Evolutionary conservation across 1,140 invertebrate genomes (phyloP), one percentile per base, ranked within the genome.

Genomic region (Trichogramma pretiosum): DNA sequence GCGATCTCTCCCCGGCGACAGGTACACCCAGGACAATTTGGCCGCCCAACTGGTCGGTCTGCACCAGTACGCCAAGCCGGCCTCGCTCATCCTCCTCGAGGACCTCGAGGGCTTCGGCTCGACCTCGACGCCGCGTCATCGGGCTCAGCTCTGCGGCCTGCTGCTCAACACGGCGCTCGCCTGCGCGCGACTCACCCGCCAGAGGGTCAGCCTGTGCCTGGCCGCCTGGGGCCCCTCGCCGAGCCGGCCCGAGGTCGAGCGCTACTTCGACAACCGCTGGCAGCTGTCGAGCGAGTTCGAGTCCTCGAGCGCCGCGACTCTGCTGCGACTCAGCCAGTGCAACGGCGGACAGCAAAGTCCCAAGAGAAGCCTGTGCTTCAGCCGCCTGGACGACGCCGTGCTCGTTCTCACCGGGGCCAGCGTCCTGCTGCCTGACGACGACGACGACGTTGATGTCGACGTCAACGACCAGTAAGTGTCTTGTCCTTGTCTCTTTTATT

Each of bases 31-130:
- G 41, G 59, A 68, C 32, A 41, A 32, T 5, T 38, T 70, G 0
- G 50, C 57, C 0, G 45, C 56, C 3, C 60, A 62, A 23, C 41
- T 72, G 9, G 48, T 59, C 9, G 54, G 60, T 16, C 42, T 72
- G 11, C 59, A 66, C 16, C 61, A 52, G 0, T 69, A 61, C 36
- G 46, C 47, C 19, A 47, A 35, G 3, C 23, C 61, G 28, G 64
- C 68, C 3, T 55, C 58, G 1, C 54, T 68, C 3, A 22, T 72
- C 3, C 16, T 72, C 18, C 57, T 72, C 13, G 67, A 72, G 7
- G 48, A 65, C 22, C 46, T 72, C 0, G 64, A 72, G 24, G 21
- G 57, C 28, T 72, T 68, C 28, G 35, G 7, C 17, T 30, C 11
- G 13, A 14, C 11, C 5, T 26, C 9, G 7, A 24, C 1, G 22